Base-by-base conservation (phyloP, 2,888 invertebrate species). In the Clitarchus hookeri region DNA sequence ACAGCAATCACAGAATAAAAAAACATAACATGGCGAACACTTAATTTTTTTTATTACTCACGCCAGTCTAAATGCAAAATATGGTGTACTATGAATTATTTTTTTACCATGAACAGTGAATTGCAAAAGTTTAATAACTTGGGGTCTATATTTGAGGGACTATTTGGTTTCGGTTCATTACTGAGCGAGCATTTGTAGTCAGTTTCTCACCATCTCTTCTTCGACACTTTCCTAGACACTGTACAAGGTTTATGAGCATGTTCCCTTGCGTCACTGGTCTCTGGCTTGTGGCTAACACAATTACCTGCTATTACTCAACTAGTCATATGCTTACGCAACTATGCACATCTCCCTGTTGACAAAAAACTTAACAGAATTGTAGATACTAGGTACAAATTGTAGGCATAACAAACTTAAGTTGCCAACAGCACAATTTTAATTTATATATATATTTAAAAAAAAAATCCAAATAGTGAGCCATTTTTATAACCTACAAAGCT, bases 1-100 rank as follows among this genome's bases (percentile, higher is more conserved):
- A 87, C 86, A 86, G 77, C 85, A 85, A 87, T 87, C 86, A 87
- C 87, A 87, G 85, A 84, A 85, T 85, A 86, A 87, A 85, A 84
- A 36, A 86, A 86, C 85, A 86, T 36, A 87, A 79, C 80, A 84
- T 84, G 19, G 54, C 65, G 19, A 65, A 79, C 79, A 78, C 44
- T 84, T 25, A 84, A 86, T 78, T 48, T 78, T n/a, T n/a, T 84
- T 36, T 84, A 48, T 83, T 80, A 82, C 84, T 48, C 84, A 86
- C 78, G 25, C 65, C 86, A 85, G 84, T 86, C 82, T 87, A 87
- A 87, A 87, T 86, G 86, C 87, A 83, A 84, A 84, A 86, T 83
- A 84, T 84, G 85, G 53, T 86, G 54, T 83, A 82, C 82, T 36
- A 44, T 82, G 82, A 13, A 82, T 82, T 82, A 36, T 16, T 79